Base-by-base conservation (phyloP, 2,113 vertebrate genomes). In the Archilochus colubris region DNA sequence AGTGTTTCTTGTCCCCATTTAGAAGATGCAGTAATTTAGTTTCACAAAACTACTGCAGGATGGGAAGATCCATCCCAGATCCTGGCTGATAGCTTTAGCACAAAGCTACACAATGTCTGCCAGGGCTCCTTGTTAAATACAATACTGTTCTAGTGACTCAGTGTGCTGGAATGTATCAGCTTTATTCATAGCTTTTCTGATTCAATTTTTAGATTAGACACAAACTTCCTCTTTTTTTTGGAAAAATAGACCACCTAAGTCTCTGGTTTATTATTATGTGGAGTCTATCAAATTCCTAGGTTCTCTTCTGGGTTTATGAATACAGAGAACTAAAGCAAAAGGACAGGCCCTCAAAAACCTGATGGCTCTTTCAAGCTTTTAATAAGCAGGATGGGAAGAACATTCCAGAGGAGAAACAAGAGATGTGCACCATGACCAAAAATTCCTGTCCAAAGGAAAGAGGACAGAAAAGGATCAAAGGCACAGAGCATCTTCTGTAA, bases 181-280 rank as follows among this genome's bases (percentile, higher is more conserved):
- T 92, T 95, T 90, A 68, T 68, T 94, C 83, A 73, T 2, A 68
- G 69, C 54, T 92, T 68, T 88, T 63, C 69, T 76, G 91, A 94
- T 67, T 63, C 19, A 48, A 36, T 40, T 62, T 86, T 86, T 30
- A 88, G 91, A 86, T 74, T 54, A 88, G 67, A 85, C 46, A 77
- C 10, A 58, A 88, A 81, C 63, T 28, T 79, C 59, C 66, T 10
- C 9, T 66, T 79, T 62, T 78, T 30, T 40, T 40, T 4, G 67
- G 27, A 18, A 18, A 54, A 82, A 59, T 22, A 51, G 63, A 23
- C 27, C 40, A 40, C 40, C 40, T 3, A 82, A 43, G 22, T 36
- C 11, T 72, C 6, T 50, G 21, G 76, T 8, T 86, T 38, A 48
- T 88, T 91, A 38, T 57, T 59, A 63, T 7, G 6, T 4, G 23